Evolutionary conservation across 1,140 invertebrate genomes (phyloP).

Genomic region (Dendroctonus ponderosae): DNA sequence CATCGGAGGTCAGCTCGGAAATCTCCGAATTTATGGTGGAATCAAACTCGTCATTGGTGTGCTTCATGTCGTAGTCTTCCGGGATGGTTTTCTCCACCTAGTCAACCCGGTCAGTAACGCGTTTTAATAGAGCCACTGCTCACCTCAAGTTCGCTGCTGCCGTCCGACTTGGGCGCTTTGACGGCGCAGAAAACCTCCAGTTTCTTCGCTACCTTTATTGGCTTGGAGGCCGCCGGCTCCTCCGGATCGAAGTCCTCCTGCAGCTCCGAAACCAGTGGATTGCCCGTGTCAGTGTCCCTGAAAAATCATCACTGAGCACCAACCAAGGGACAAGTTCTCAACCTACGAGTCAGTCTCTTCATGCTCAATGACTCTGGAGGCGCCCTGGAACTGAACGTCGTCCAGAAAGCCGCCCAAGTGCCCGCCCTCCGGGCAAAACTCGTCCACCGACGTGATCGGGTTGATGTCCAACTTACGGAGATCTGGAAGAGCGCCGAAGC

Average conservation of each 20-base stretch:
- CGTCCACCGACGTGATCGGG: conserved; percentile 69
- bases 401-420: conserved; percentile 78
- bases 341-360: conserved; percentile 63
- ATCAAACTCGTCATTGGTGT: conserved; percentile 54
- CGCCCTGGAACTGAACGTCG: conserved; percentile 58
- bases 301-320: conserved; percentile 25
- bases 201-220: conserved; percentile 24
- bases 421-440: conserved; percentile 81
- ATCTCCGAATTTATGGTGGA: conserved; percentile 52
- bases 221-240: conserved; percentile 48
- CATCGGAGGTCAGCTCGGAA: conserved; percentile 55
- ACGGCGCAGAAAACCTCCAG: conserved; percentile 10
- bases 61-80: conserved; percentile 47
- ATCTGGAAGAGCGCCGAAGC: conserved; percentile 43
- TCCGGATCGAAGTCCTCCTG: conserved; percentile 83
- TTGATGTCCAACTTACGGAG: conserved; percentile 43
- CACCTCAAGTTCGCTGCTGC: conserved; percentile 44
- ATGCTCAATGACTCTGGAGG: conserved; percentile 44
- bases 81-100: conserved; percentile 40
- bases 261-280: conserved; percentile 84
- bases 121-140: neutral
- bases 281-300: conserved; percentile 74
- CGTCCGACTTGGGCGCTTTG: conserved; percentile 33
- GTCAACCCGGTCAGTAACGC: neutral
- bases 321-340: neutral